Percentiles rank a stretch among this genome's conserved stretches.
Evolutionary conservation across 2,797 vertebrate species (phyloP).

Genomic region (Syndactyla subalaris): DNA sequence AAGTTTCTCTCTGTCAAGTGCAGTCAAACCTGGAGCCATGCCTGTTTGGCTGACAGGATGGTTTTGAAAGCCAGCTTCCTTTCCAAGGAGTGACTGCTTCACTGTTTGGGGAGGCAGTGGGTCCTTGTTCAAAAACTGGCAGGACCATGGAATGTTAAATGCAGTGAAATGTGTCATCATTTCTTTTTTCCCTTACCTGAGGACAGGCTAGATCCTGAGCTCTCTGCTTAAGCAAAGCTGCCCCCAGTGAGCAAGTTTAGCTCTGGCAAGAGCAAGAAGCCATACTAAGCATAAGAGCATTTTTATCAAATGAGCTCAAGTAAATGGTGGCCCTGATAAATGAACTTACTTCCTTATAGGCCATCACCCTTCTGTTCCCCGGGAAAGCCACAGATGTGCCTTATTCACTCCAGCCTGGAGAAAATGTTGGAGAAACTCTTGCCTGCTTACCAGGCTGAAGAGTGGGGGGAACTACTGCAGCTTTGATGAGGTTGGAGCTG

Average conservation of each 20-base stretch:
- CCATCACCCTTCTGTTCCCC: background rate
- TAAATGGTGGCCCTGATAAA: background rate
- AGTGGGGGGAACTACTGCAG: background rate
- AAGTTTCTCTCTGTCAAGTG: background rate
- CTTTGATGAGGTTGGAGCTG: background rate
- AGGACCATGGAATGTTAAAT: background rate
- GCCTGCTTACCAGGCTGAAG: background rate
- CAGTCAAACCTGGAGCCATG: background rate
- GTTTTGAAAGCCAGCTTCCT: background rate
- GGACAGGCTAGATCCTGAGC: background rate
- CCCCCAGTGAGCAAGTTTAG: background rate
- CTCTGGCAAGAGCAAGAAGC: background rate
- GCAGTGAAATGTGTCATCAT: background rate
- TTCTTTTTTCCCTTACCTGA: background rate
- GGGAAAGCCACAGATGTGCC: background rate
- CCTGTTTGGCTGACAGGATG: background rate
- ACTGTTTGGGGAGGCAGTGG: background rate
- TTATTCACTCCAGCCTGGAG: background rate
- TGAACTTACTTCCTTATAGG: background rate
- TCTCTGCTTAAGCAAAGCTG: background rate
- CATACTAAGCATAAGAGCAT: background rate
- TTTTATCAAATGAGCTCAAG: background rate
- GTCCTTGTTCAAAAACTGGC: background rate
- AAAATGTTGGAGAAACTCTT: background rate
- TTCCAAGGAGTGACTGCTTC: background rate